phyloP scores from a whole-genome alignment of 2,113 vertebrate genomes.

The Ptyas mucosa region DNA sequence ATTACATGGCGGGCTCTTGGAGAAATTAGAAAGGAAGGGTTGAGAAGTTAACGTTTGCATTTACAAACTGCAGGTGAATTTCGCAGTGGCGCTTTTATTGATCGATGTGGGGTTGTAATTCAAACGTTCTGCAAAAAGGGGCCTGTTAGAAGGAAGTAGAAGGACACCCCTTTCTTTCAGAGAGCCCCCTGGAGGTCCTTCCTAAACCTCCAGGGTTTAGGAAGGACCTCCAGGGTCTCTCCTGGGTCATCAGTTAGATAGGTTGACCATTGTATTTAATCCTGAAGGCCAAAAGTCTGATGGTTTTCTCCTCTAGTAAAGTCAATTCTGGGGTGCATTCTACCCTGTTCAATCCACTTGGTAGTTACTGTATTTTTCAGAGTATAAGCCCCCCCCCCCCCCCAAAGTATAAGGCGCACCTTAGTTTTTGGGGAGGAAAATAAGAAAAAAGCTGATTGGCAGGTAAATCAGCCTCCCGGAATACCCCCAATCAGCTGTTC shows the following conservation, averaged over 20 bases:
- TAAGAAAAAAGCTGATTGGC: no score
- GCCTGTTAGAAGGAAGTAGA: not conserved
- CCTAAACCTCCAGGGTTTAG: no score
- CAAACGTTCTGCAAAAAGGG: not conserved
- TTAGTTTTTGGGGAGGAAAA: no score
- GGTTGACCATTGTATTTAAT: not conserved
- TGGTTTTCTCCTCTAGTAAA: not conserved
- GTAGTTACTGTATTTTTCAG: not conserved
- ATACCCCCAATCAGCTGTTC: no score
- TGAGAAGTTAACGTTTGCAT: not conserved
- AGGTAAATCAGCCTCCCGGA: no score
- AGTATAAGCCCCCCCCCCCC: no score
- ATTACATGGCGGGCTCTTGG: conserved; percentile 68
- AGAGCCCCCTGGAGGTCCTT: not conserved
- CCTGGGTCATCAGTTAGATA: not conserved
- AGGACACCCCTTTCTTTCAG: not conserved
- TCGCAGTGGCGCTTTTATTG: not conserved
- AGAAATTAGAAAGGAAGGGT: not conserved
- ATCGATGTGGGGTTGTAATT: not conserved
- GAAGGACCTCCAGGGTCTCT: not conserved
- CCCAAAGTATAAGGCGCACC: no score
- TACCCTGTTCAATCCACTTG: not conserved
- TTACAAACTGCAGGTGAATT: not conserved
- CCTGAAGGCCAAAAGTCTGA: not conserved
- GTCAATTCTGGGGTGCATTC: not conserved